These are phyloP conservation scores for Mesocentrotus franciscanus DNA, from an alignment of 53 echinoderm and acorn worm species.

Conservation along the genomic window DNA sequence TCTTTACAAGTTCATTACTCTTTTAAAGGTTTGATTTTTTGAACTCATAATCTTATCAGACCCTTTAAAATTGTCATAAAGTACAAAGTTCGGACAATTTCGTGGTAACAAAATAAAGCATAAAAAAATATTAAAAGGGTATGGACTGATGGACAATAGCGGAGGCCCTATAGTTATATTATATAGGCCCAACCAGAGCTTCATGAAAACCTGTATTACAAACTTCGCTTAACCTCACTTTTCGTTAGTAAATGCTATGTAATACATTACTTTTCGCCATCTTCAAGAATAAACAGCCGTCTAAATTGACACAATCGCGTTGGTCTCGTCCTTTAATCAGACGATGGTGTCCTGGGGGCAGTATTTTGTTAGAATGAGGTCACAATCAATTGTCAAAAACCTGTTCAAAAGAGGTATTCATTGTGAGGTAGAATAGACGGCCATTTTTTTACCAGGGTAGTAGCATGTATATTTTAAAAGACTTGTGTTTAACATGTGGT, in stretches of 20 bases:
- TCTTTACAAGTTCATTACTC: too few relatives aligned
- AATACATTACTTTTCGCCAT: background rate
- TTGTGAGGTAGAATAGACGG: background rate
- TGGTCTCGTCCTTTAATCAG: background rate
- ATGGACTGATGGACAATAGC: background rate
- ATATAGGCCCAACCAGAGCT: background rate
- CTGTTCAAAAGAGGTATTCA: conserved; percentile 25
- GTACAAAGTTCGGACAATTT: background rate
- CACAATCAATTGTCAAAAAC: conserved; percentile 48
- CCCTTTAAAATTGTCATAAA: background rate
- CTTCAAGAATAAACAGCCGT: background rate
- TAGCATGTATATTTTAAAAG: background rate
- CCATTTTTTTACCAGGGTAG: conserved; percentile 36
- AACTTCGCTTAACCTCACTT: too few relatives aligned
- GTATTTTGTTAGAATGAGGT: conserved; percentile 50
- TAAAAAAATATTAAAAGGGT: too few relatives aligned
- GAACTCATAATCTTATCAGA: too few relatives aligned
- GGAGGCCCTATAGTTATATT: background rate
- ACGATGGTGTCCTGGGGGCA: conserved; percentile 26
- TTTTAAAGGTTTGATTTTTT: too few relatives aligned
- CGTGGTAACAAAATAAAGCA: background rate
- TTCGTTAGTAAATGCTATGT: background rate
- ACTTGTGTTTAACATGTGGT: conserved; percentile 18
- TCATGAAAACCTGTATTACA: background rate
- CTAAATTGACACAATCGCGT: background rate